Evolutionary conservation across 2,888 invertebrate species (phyloP).

Genomic region (Torymus texanus): DNA sequence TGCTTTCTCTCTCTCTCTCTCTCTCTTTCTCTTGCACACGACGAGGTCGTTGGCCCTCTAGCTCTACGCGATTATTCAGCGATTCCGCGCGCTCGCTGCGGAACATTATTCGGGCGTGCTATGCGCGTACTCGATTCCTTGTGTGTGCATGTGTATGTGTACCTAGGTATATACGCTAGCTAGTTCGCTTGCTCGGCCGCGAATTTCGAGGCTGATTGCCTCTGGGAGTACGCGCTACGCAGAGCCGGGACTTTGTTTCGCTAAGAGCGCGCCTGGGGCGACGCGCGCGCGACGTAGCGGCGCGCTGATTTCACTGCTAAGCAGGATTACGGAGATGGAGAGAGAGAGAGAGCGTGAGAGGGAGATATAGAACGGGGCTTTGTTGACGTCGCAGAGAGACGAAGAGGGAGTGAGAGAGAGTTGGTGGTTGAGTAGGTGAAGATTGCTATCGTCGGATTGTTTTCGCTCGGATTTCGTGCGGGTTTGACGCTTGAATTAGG

Average conservation of each 20-base stretch:
- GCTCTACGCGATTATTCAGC: constrained; percentile 37
- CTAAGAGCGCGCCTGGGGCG: neutral
- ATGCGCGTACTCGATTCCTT: too few relatives aligned
- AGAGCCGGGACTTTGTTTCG: constrained; percentile 19
- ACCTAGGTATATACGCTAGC: neutral
- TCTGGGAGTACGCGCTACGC: constrained; percentile 23
- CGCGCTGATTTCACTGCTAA: neutral
- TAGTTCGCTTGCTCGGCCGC: neutral
- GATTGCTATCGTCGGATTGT: neutral
- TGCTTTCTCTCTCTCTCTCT: too few relatives aligned
- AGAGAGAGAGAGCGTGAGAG: too few relatives aligned
- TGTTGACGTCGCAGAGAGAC: too few relatives aligned
- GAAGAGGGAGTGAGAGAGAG: too few relatives aligned
- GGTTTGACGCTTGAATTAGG: too few relatives aligned
- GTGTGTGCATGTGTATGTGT: neutral
- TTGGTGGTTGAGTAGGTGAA: too few relatives aligned
- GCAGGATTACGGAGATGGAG: too few relatives aligned
- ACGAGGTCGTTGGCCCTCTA: constrained; percentile 33
- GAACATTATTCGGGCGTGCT: constrained; percentile 7
- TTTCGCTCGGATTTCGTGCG: too few relatives aligned
- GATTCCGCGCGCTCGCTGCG: constrained; percentile 25
- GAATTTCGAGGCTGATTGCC: constrained; percentile 41
- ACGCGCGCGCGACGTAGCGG: neutral
- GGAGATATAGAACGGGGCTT: too few relatives aligned
- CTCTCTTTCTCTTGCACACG: too few relatives aligned